Evolutionary conservation across 1,140 invertebrate genomes (phyloP).

Genomic region (Calosoma granatense): DNA sequence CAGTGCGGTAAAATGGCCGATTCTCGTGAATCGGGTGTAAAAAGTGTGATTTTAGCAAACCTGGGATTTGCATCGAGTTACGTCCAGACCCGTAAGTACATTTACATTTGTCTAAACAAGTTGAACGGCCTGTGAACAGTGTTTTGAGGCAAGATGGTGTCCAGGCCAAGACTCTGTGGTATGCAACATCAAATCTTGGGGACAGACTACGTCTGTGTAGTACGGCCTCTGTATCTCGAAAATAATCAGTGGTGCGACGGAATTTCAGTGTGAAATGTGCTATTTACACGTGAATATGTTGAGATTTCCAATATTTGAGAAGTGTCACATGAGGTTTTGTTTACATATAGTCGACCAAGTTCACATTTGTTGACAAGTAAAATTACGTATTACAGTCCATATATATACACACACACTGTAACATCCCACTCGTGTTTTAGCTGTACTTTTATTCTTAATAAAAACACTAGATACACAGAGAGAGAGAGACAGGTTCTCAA

Average conservation of each 20-base stretch:
- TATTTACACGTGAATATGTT: not conserved
- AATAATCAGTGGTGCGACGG: not conserved
- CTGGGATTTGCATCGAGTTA: constrained; percentile 17
- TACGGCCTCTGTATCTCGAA: not conserved
- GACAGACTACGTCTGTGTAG: constrained; percentile 4
- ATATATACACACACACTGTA: not conserved
- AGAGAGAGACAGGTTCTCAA: too few species aligned
- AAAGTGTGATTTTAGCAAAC: constrained; percentile 18
- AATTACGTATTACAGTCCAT: not conserved
- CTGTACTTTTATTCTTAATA: too few species aligned
- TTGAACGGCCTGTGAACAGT: not conserved
- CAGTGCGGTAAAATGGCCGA: constrained; percentile 21
- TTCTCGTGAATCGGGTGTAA: constrained; percentile 20
- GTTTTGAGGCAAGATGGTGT: not conserved
- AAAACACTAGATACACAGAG: too few species aligned
- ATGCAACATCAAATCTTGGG: constrained; percentile 6
- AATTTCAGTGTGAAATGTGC: not conserved
- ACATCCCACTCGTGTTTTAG: not conserved
- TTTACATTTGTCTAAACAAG: constrained; percentile 3
- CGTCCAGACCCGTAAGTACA: constrained; percentile 22
- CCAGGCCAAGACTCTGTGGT: not conserved
- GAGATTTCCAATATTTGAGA: not conserved
- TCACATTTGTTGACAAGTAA: constrained; percentile 5
- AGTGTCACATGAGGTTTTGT: constrained; percentile 2
- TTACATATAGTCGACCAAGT: not conserved